These are phyloP conservation scores for Eristalis tenax DNA, from an alignment of 2,888 invertebrate species.

Conservation along the genomic window DNA sequence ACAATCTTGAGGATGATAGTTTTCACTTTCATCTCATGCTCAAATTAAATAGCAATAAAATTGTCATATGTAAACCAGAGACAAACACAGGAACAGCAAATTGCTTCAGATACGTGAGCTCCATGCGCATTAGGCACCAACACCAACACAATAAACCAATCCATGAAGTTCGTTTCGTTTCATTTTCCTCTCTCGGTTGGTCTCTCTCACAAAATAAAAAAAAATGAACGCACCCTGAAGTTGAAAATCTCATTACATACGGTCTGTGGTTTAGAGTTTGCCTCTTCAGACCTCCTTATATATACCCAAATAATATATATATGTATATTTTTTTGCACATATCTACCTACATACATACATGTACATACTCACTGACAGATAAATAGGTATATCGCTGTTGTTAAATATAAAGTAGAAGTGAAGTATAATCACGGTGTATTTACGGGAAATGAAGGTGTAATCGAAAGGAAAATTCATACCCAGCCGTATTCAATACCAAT, in stretches of 20 bases:
- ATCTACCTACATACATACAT: constrained; percentile 6
- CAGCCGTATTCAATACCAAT: not conserved
- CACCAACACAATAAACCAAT: constrained; percentile 1
- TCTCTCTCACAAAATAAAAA: not conserved
- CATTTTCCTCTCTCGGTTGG: not conserved
- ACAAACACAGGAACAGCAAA: not conserved
- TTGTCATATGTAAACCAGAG: not conserved
- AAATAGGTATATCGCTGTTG: constrained; percentile 59
- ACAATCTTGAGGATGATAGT: not conserved
- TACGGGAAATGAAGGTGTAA: constrained; percentile 45
- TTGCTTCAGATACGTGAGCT: not conserved
- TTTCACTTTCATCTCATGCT: not conserved
- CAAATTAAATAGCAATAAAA: not conserved
- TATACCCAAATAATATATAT: constrained; percentile 14
- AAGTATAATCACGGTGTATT: constrained; percentile 56
- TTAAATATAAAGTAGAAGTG: constrained; percentile 63
- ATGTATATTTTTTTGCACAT: constrained; percentile 11
- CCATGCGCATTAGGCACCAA: not conserved
- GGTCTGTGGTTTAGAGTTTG: constrained; percentile 30
- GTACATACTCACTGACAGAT: constrained; percentile 19
- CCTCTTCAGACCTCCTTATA: constrained; percentile 35
- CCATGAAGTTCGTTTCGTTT: not conserved
- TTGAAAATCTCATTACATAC: constrained; percentile 5
- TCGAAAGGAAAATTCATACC: constrained; percentile 29
- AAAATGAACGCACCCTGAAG: constrained; percentile 34